Evolutionary conservation across 30 jellyfish, hydroid and myxozoan genomes (phyloP).

Genomic region (Haliclystus octoradiatus): DNA sequence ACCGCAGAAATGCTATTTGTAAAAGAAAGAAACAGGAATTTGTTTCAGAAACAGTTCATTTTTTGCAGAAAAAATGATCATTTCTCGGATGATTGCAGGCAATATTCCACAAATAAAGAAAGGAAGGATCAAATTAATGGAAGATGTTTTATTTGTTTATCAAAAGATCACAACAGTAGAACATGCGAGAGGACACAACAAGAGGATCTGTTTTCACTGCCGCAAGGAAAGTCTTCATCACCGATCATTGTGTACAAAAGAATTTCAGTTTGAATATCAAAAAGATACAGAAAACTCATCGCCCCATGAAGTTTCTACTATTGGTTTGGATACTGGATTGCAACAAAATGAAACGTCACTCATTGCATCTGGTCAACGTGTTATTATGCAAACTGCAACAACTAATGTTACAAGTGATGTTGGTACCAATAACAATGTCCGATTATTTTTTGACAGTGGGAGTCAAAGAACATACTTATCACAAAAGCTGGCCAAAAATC

Average conservation of each 20-base stretch:
- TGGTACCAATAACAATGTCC: neutral
- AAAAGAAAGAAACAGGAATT: too few relatives aligned
- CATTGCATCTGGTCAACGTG: slow-evolving; percentile 7
- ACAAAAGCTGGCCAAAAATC: slow-evolving; percentile 14
- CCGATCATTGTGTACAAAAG: slow-evolving; percentile 13
- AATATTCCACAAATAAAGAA: too few relatives aligned
- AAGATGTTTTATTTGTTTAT: too few relatives aligned
- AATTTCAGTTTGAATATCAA: neutral
- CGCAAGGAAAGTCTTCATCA: neutral
- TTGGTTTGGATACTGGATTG: too few relatives aligned
- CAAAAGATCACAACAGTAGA: too few relatives aligned
- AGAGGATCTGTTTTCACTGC: neutral
- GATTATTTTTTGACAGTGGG: slow-evolving; percentile 28
- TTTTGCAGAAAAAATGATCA: too few relatives aligned
- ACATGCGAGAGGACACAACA: too few relatives aligned
- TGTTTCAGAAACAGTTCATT: too few relatives aligned
- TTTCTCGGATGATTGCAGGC: too few relatives aligned
- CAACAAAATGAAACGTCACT: neutral
- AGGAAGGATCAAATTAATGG: too few relatives aligned
- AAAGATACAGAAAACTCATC: neutral
- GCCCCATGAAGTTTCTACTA: too few relatives aligned
- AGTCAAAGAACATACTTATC: slow-evolving; percentile 16
- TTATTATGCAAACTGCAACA: slow-evolving; percentile 20
- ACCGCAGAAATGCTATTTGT: too few relatives aligned
- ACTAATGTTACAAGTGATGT: slow-evolving; percentile 12